phyloP scores from a whole-genome alignment of 2,888 invertebrate genomes.

The Leptinotarsa haldemani region DNA sequence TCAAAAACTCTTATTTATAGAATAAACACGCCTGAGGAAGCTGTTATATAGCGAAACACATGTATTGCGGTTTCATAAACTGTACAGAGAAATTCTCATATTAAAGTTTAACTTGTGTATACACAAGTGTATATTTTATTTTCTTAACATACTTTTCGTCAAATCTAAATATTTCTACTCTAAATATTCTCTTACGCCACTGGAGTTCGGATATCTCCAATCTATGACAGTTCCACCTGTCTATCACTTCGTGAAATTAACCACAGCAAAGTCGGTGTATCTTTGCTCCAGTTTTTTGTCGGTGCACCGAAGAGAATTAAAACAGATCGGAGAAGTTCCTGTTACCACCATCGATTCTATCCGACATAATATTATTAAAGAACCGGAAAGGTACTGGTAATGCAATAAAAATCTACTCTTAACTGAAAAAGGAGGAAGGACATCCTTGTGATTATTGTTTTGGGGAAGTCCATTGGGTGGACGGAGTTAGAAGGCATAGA shows the following conservation, averaged over 20 bases:
- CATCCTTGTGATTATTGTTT: background rate
- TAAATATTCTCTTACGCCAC: background rate
- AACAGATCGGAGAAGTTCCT: constrained; percentile 8
- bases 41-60: too few relatives aligned
- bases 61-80: too few relatives aligned
- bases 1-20: too few relatives aligned
- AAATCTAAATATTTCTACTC: too few relatives aligned
- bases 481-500: background rate
- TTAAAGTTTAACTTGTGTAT: too few relatives aligned
- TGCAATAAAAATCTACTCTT: constrained; percentile 2
- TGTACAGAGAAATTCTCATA: too few relatives aligned
- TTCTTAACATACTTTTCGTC: too few relatives aligned
- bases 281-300: constrained; percentile 6
- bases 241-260: constrained; percentile 4
- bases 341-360: background rate
- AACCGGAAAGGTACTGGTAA: constrained; percentile 13
- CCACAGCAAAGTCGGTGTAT: constrained; percentile 8
- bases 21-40: too few relatives aligned
- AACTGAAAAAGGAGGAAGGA: background rate
- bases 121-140: too few relatives aligned
- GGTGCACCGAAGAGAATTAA: background rate
- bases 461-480: background rate
- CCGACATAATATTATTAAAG: constrained; percentile 7
- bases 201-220: background rate
- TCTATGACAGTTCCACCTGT: constrained; percentile 17